Base-by-base conservation (phyloP, 2,797 vertebrate genomes). In the Chiroxiphia lanceolata region DNA sequence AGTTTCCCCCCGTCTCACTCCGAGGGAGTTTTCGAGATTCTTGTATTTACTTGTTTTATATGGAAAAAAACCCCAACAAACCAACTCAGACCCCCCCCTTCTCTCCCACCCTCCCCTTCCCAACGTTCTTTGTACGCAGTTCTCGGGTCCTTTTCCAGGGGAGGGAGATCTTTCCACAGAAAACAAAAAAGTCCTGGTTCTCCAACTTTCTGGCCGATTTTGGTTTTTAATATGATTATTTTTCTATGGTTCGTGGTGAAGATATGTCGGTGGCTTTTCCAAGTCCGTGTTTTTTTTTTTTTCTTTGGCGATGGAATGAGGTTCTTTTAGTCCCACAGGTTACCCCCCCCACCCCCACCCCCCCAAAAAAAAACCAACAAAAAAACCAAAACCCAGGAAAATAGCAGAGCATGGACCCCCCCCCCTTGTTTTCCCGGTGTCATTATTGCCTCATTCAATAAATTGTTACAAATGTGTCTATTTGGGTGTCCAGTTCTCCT, bases 31-130 rank as follows among this genome's bases (percentile, higher is more conserved):
- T 93, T 95, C 93, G 90, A 38, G 60, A 91, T 93, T 97, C 96
- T 97, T 98, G 96, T 97, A 96, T 96, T 97, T 96, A 96, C 96
- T 95, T 96, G 94, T 97, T 98, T 98, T 98, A 95, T 98, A 97
- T 93, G 93, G 94, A 10, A 50, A 48, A 65, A 13, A 48, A 47
- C n/a, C n/a, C n/a, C n/a, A 25, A 25, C 6, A 45, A 45, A 45
- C 47, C 38, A 38, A 48, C 47, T 23, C 47, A 48, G 47, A 48
- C 23, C 12, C 47, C 22, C 13, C 47, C 38, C 11, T 38, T n/a
- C 38, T 38, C 38, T 48, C 42, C 48, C 34, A 2, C 13, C 8
- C 47, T 84, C 57, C 23, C 11, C 57, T 23, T 8, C 22, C 57
- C 34, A 44, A 76, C 64, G 89, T 97, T 97, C 93, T 98, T 98